Base-by-base conservation (phyloP, 1,140 invertebrate genomes). In the Hypothenemus hampei region DNA sequence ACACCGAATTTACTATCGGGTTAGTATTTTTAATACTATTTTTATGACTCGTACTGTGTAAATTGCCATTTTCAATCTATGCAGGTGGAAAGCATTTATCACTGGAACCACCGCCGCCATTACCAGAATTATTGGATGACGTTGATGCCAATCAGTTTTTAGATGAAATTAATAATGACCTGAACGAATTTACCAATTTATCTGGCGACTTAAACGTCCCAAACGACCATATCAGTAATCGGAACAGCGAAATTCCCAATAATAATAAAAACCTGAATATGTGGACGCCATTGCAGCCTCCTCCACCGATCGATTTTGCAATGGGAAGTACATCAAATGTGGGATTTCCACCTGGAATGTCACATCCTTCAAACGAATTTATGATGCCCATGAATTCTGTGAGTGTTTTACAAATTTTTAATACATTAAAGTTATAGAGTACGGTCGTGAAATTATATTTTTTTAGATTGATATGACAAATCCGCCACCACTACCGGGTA, bases 91-190 rank as follows among this genome's bases (percentile, higher is more conserved):
- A 37, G 24, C 24, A 6, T 5, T 37, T 37, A 15, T 8, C 5
- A 15, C 54, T 69, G 16, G 59, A 68, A 57, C 69, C 67, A 3
- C 68, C 68, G 10, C 68, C 69, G 3, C 69, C 69, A 7, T 57
- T 66, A 16, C 65, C 65, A 1, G 60, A 67, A 16, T 59, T 69
- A 10, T 57, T 65, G 1, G 64, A 67, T 21, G 67, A 69, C 43
- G 57, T 65, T 3, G 57, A 58, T 16, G 56, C 56, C 22, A 62
- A 62, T 29, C 46, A 58, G 15, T 58, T 62, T 21, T 37, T 58
- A 10, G 60, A 62, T 22, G 52, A 58, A 18, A 52, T 58, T 33
- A 37, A 33, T 4, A 50, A 53, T 50, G 59, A 62, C 16, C 23
- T 58, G 18, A 40, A 54, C 21, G 57, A 57, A 22, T 60, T 53